Evolutionary conservation across 2,888 invertebrate genomes (phyloP), one percentile per base, ranked within the genome.

Genomic region (Criorhina ranunculi): DNA sequence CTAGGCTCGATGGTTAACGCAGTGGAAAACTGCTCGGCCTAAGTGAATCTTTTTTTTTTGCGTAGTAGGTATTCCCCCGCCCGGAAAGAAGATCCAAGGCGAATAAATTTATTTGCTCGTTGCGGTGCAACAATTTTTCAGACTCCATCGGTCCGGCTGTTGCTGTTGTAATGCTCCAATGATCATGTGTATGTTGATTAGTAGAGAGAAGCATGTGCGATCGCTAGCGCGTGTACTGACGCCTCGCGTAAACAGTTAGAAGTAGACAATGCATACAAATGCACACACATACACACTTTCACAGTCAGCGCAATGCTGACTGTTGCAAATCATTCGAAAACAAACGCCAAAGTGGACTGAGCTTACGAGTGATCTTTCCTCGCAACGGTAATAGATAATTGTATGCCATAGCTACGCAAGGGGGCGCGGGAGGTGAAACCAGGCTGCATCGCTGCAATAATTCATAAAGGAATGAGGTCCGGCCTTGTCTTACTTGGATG

Each of bases 401-500:
- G 75, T 75, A 73, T 51, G 60, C 59, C 12, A 17, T 24, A 24
- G 24, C 24, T 24, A 24, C 24, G 17, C 15, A 19, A 67, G 33
- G n/a, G 55, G 19, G 44, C 35, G 24, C 5, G 11, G 42, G 31
- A 46, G 31, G 2, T 5, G 33, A 24, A n/a, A 29, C 8, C 37
- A 53, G 44, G 40, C 64, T 67, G 64, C 42, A 55, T 9, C 42
- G 40, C 59, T 59, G 51, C 55, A 66, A 85, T 85, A 80, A 75
- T 79, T 85, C 80, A 85, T 70, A 80, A 66, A 80, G 69, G 64
- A 85, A 85, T 75, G 70, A 80, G 85, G 57, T 80, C 75, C 80
- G 75, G 80, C 80, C 80, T 85, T 85, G 85, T 85, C 66, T 75
- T 75, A 85, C 69, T 66, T 80, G 80, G 85, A 66, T 85, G 75